These are phyloP conservation scores for Canis aureus DNA, from an alignment of 2,113 vertebrate species.

Conservation along the genomic window DNA sequence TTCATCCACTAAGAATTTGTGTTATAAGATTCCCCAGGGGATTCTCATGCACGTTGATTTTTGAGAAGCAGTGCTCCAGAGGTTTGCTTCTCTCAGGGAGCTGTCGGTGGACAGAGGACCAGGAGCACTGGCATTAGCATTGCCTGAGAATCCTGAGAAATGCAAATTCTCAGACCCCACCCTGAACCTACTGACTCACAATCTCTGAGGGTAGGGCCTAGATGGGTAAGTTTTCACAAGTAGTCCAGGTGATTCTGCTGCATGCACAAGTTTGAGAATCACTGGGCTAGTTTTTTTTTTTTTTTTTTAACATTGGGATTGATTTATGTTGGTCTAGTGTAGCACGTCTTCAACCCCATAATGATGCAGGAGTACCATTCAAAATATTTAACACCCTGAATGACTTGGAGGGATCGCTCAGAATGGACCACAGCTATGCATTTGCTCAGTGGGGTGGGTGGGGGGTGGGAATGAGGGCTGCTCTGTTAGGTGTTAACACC, in stretches of 20 bases:
- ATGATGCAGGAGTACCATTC: background rate
- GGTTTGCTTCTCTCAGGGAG: background rate
- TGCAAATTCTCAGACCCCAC: conserved; percentile 36
- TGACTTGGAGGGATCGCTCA: background rate
- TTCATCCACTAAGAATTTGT: background rate
- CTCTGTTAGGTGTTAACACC: too few species aligned
- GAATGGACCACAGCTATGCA: background rate
- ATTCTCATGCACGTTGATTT: background rate
- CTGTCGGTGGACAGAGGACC: background rate
- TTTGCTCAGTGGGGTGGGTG: background rate
- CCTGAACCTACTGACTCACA: conserved; percentile 39
- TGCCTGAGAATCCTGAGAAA: background rate
- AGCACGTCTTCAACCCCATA: background rate
- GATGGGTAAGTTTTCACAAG: background rate
- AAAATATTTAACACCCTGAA: background rate
- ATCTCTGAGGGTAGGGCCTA: background rate
- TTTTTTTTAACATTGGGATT: background rate
- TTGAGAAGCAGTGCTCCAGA: background rate
- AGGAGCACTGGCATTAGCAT: too few species aligned
- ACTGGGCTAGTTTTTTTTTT: background rate
- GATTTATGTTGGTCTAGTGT: background rate
- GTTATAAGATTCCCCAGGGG: background rate
- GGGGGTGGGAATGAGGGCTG: background rate
- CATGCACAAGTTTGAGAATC: background rate
- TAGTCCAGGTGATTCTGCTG: background rate